Percentiles rank a stretch among this genome's conserved stretches.
Conservation (phyloP, 2,113 vertebrate species). For the Paradoxurus hermaphroditus region DNA sequence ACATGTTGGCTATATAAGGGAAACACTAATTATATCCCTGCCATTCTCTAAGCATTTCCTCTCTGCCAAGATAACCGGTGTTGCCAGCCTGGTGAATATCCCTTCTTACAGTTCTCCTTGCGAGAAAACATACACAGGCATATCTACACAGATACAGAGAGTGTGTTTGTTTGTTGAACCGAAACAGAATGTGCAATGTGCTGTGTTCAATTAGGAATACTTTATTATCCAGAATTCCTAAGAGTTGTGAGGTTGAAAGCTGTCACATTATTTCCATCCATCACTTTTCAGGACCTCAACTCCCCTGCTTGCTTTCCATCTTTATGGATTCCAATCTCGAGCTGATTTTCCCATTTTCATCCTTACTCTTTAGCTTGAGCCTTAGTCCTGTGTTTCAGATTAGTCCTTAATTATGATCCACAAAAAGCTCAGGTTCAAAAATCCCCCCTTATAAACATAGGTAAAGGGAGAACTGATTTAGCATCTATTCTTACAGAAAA, state of each 20-base stretch:
- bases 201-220: neutral
- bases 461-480: neutral
- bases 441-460: neutral
- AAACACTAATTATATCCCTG: slow-evolving; percentile 22
- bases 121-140: neutral
- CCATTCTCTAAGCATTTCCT: neutral
- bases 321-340: neutral
- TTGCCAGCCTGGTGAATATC: neutral
- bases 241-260: neutral
- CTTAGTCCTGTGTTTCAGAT: neutral
- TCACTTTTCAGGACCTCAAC: neutral
- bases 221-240: neutral
- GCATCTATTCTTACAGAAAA: neutral
- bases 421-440: neutral
- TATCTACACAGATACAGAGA: neutral
- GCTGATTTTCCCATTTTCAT: neutral
- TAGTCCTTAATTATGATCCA: neutral
- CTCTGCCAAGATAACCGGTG: neutral
- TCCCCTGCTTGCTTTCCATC: neutral
- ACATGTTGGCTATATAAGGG: neutral
- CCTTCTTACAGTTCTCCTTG: neutral
- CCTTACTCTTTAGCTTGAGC: neutral
- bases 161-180: neutral
- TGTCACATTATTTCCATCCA: neutral
- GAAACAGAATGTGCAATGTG: neutral